Conservation (phyloP, 2,113 vertebrate genomes). For the Ranitomeya variabilis region DNA sequence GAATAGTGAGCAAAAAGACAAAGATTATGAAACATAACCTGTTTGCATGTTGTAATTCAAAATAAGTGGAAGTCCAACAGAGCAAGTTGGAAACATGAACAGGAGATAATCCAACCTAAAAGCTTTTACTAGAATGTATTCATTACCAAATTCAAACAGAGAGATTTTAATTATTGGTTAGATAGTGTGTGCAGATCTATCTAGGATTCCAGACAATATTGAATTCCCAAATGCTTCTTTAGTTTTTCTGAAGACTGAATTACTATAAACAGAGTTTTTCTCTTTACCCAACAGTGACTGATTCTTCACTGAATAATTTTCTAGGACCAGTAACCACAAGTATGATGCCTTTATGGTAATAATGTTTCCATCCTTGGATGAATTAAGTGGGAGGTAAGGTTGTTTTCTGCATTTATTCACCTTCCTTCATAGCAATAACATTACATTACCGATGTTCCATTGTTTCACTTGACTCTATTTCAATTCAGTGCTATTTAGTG, state of each 20-base stretch:
- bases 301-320: neutral
- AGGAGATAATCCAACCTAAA: slow-evolving; percentile 56
- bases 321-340: neutral
- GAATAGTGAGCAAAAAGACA: slow-evolving; percentile 20
- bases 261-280: neutral
- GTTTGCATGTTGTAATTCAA: slow-evolving; percentile 64
- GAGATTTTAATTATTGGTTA: slow-evolving; percentile 64
- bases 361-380: neutral
- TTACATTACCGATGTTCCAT: neutral
- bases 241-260: neutral
- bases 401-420: neutral
- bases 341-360: neutral
- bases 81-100: slow-evolving; percentile 62
- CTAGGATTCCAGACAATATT: neutral
- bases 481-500: neutral
- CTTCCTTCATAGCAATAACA: neutral
- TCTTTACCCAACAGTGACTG: neutral
- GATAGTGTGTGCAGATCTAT: slow-evolving; percentile 47
- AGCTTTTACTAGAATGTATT: slow-evolving; percentile 62
- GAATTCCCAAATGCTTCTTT: neutral
- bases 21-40: slow-evolving; percentile 43
- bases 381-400: neutral
- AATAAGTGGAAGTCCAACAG: slow-evolving; percentile 57
- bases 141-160: slow-evolving; percentile 66
- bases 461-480: neutral